These are phyloP conservation scores for Anser brachyrhynchus DNA, from an alignment of 2,113 vertebrate genomes.

Conservation along the genomic window DNA sequence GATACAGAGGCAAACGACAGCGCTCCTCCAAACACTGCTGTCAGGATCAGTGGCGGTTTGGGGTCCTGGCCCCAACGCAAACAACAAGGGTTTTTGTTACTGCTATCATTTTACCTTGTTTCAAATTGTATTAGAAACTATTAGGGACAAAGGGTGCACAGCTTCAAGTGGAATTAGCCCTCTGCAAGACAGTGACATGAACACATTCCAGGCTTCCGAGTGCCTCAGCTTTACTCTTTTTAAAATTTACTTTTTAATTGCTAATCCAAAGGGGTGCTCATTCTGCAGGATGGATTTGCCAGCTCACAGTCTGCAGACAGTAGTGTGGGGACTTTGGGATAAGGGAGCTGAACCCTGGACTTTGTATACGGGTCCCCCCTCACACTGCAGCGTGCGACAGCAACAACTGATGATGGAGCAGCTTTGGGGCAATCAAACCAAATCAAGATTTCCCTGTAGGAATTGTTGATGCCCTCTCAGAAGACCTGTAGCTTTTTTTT, in stretches of 20 bases:
- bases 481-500: background rate
- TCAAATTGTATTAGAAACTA: background rate
- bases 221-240: background rate
- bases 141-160: background rate
- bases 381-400: background rate
- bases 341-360: background rate
- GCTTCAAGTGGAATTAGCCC: background rate
- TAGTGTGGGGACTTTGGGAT: background rate
- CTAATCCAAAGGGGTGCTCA: no score
- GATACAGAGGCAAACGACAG: background rate
- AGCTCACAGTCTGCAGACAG: background rate
- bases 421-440: background rate
- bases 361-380: background rate
- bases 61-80: background rate
- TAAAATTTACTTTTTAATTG: no score
- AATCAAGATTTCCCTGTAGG: background rate
- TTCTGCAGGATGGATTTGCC: background rate
- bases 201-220: background rate
- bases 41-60: background rate
- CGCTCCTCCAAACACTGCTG: background rate
- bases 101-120: rapidly evolving
- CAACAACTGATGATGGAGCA: background rate
- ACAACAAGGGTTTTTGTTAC: background rate
- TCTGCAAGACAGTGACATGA: background rate
- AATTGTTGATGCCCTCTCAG: background rate